Base-by-base conservation (phyloP, 2,797 vertebrate genomes). In the Phrynocephalus guinanensis region DNA sequence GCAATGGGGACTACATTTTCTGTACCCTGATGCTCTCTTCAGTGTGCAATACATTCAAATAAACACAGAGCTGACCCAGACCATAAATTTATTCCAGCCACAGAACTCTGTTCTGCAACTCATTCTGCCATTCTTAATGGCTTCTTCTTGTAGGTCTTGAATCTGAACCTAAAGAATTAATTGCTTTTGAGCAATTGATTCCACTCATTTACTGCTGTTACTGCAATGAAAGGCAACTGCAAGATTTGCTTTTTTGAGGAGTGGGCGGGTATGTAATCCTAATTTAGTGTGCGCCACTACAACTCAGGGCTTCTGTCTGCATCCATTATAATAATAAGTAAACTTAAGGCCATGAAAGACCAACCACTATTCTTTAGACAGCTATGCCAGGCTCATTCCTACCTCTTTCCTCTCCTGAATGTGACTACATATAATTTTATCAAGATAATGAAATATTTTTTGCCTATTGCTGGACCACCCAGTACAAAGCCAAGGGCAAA, bases 401-500 rank as follows among this genome's bases (percentile, higher is more conserved):
- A 9, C 16, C 38, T 79, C 73, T 33, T 44, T 20, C 60, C 75
- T 84, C 76, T 1, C 63, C 78, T 30, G 15, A 0, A 0, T 60
- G 63, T 48, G 9, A 0, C 68, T 85, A 77, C 0, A 0, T 8
- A 90, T 79, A 50, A 86, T 81, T 38, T 3, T 66, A 50, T 56
- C n/a, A 0, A 0, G 82, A 75, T 90, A 93, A 82, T 87, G 91
- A 95, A 95, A 93, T 92, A 94, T 77, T 38, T 75, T 66, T 78
- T 73, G 50, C 86, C 93, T 93, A 92, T 90, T 95, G 93, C 87
- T 38, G 91, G 89, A 86, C 92, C 91, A 92, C 93, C 91, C 91
- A 90, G 92, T 82, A 86, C 88, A 86, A 84, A 28, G 83, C 16
- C 81, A 90, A 82, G 77, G 85, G 92, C 87, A 91, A 90, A 3